Conservation (phyloP, 2,113 vertebrate species). For the Plotosus lineatus region DNA sequence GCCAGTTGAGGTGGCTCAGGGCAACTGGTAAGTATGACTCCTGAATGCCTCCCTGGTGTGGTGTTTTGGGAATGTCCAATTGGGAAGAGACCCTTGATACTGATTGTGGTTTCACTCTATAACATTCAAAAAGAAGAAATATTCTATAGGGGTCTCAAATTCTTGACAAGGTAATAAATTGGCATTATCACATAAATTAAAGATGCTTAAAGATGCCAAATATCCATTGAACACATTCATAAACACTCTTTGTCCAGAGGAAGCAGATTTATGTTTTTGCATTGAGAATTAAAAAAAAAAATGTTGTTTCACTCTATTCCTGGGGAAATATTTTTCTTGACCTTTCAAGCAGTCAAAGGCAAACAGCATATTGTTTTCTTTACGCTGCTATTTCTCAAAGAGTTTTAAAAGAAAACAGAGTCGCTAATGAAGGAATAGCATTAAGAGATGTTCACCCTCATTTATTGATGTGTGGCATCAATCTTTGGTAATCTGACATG, state of each 20-base stretch:
- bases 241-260: not conserved
- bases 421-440: constrained; percentile 22
- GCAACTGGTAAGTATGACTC: no score
- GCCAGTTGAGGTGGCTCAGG: no score
- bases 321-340: not conserved
- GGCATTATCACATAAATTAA: constrained; percentile 35
- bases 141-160: no score
- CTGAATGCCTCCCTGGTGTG: no score
- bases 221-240: not conserved
- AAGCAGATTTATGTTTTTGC: not conserved
- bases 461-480: constrained; percentile 18
- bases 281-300: not conserved
- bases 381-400: not conserved
- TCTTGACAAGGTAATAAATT: constrained; percentile 49
- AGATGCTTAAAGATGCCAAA: constrained; percentile 30
- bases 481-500: constrained; percentile 17
- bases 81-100: no score
- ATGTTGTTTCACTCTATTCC: not conserved
- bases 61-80: no score
- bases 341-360: not conserved
- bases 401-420: not conserved
- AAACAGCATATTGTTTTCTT: not conserved
- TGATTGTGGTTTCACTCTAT: no score
- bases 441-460: constrained; percentile 24
- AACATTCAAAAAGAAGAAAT: no score